Evolutionary conservation across 2,113 vertebrate species (phyloP).

Genomic region (Prolemur simus): DNA sequence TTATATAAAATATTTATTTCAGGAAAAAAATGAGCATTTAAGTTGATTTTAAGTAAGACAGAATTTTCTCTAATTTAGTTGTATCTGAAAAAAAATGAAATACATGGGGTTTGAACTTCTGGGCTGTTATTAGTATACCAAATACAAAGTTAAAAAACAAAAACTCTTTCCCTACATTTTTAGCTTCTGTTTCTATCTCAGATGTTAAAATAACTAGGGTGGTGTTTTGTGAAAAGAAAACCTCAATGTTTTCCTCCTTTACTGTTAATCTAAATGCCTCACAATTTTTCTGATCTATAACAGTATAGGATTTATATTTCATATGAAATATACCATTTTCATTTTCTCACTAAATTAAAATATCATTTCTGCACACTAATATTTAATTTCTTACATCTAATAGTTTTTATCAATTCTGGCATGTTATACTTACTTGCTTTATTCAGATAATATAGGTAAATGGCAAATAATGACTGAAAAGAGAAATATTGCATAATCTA

Average conservation of each 20-base stretch:
- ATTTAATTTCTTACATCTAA: background rate
- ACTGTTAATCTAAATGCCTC: constrained; percentile 79
- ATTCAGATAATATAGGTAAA: constrained; percentile 42
- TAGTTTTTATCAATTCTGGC: constrained; percentile 40
- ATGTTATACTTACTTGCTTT: constrained; percentile 15
- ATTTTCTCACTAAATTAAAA: constrained; percentile 15
- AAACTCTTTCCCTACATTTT: constrained; percentile 71
- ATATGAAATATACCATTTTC: constrained; percentile 60
- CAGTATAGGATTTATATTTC: constrained; percentile 59
- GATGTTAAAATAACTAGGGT: constrained; percentile 78
- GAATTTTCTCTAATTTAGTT: constrained; percentile 63
- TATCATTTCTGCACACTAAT: background rate
- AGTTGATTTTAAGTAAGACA: background rate
- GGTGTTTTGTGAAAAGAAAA: constrained; percentile 76
- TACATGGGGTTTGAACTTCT: background rate
- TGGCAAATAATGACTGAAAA: constrained; percentile 61
- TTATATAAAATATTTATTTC: constrained; percentile 76
- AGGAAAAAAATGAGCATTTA: background rate
- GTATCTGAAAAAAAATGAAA: constrained; percentile 27
- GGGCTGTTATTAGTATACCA: constrained; percentile 58
- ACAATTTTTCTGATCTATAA: constrained; percentile 73
- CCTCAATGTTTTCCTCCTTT: constrained; percentile 75
- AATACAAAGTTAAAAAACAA: constrained; percentile 52
- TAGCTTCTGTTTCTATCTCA: constrained; percentile 71
- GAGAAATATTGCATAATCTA: constrained; percentile 62